Evolutionary conservation across 2,113 vertebrate genomes (phyloP), one percentile per base, ranked within the genome.

Genomic region (Limanda limanda): DNA sequence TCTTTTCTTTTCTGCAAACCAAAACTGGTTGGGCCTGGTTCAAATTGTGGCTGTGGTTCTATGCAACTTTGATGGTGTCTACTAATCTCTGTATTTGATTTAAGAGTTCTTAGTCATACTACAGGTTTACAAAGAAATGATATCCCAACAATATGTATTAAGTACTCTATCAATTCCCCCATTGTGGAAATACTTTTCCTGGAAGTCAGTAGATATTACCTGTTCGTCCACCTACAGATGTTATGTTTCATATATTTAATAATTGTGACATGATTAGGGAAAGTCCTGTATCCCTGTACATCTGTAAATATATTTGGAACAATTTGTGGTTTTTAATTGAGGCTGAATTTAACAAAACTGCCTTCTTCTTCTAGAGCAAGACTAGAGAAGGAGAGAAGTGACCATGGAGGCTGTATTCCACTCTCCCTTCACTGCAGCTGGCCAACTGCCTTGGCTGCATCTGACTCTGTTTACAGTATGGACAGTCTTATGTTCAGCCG

Each of bases 401-500:
- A 84, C 69, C 74, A 91, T 91, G 92, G 84, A 75, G 68, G 66
- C 64, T 65, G 42, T 58, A 56, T 70, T 68, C 76, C 79, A 68
- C 63, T 48, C 60, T 70, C 24, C 65, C 55, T 52, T 57, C 65
- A 35, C 68, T 51, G 65, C 78, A 74, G 57, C 76, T 81, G 78
- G 45, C 62, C 71, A 72, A 58, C 67, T 76, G 69, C 79, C 56
- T 23, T 82, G 74, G 71, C 67, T 80, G 55, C 48, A 94, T 48
- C 73, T 94, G 37, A 70, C 84, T 58, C 71, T 92, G 48, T 76
- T 91, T n/a, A 72, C 76, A 58, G 72, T 85, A 1, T 88, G 89
- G 86, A 85, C 79, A 45, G 81, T 86, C 66, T 25, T 90, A 31
- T 81, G 78, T 73, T 91, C 91, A 48, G 85, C 90, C 56, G 90